Evolutionary conservation across 2,797 vertebrate genomes (phyloP).

Genomic region (Rallus crepitans): DNA sequence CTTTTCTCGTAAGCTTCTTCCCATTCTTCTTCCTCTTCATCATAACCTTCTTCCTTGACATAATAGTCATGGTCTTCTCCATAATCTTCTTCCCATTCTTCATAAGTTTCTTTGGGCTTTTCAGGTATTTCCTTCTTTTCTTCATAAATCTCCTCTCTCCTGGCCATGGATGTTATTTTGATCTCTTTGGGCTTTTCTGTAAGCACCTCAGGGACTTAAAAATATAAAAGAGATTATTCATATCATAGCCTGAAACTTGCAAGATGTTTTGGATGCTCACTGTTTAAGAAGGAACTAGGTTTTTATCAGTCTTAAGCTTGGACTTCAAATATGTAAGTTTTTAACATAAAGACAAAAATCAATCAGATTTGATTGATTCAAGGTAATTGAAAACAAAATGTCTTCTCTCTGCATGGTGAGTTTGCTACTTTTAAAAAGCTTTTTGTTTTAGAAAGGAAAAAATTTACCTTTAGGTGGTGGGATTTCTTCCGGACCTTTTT

Average conservation of each 20-base stretch:
- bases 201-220: constrained; percentile 83
- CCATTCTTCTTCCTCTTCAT: constrained; percentile 82
- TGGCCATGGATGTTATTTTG: constrained; percentile 77
- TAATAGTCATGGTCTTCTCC: constrained; percentile 78
- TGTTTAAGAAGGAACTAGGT: not conserved
- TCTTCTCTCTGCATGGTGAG: not conserved
- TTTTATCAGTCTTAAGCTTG: not conserved
- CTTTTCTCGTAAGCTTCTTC: constrained; percentile 73
- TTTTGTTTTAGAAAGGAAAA: not conserved
- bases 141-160: constrained; percentile 76
- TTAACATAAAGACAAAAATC: not conserved
- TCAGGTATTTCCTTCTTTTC: constrained; percentile 67
- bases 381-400: not conserved
- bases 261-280: not conserved
- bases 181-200: constrained; percentile 81
- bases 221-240: constrained; percentile 56
- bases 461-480: constrained; percentile 86
- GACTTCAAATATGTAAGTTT: not conserved
- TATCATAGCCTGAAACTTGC: not conserved
- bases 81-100: constrained; percentile 74
- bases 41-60: constrained; percentile 77
- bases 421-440: not conserved
- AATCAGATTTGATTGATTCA: not conserved
- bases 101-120: constrained; percentile 58
- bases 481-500: constrained; percentile 75